Evolutionary conservation across 2,888 invertebrate species (phyloP).

Genomic region (Cheilosia grossa): DNA sequence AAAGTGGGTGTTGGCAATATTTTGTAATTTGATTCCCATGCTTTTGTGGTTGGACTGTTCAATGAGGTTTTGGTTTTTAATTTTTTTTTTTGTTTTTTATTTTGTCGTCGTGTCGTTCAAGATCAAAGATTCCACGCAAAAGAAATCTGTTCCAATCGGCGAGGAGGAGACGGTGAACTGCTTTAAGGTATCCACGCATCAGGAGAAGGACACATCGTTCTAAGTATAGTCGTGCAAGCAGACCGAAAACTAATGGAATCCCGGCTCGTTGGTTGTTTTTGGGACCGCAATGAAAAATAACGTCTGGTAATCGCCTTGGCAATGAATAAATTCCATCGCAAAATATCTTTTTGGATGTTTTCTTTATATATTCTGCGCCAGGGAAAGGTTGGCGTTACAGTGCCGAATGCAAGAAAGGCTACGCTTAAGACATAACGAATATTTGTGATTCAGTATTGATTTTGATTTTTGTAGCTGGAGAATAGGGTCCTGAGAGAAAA

Average conservation of each 20-base stretch:
- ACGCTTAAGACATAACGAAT: background rate
- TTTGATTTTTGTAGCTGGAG: no score
- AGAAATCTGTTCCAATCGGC: constrained; percentile 21
- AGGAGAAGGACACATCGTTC: constrained; percentile 1
- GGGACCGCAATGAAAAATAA: constrained; percentile 64
- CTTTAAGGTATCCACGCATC: constrained; percentile 15
- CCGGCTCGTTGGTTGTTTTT: constrained; percentile 34
- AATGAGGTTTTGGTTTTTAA: background rate
- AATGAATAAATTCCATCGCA: constrained; percentile 64
- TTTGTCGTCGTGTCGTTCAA: constrained; percentile 42
- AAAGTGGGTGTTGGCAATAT: constrained; percentile 72
- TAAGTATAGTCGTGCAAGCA: constrained; percentile 17
- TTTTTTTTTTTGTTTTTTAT: no score
- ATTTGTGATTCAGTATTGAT: no score
- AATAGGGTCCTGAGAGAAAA: no score
- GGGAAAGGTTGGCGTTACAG: background rate
- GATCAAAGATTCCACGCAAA: constrained; percentile 66
- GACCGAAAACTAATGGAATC: constrained; percentile 49
- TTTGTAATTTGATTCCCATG: constrained; percentile 73
- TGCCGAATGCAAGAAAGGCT: background rate
- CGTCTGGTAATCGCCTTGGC: constrained; percentile 66
- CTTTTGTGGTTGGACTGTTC: constrained; percentile 25
- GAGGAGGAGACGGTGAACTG: constrained; percentile 1
- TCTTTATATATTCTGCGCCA: background rate
- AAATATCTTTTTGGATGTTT: constrained; percentile 16